Evolutionary conservation across 2,888 invertebrate genomes (phyloP).

Genomic region (Rhagium mordax): DNA sequence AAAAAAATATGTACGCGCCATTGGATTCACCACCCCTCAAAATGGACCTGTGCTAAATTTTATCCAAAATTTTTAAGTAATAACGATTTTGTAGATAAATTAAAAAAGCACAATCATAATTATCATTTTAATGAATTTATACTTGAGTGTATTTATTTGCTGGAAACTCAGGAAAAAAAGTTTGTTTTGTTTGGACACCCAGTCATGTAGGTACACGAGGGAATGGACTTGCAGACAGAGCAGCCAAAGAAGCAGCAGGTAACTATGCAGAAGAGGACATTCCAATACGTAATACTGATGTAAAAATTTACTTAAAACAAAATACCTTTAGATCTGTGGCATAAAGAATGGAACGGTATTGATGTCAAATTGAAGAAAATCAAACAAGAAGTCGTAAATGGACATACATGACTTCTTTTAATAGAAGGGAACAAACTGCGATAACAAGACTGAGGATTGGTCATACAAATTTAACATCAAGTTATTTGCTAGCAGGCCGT

Average conservation of each 20-base stretch:
- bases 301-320: neutral
- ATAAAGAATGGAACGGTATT: neutral
- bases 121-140: no score
- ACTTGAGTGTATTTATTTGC: neutral
- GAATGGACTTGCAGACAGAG: neutral
- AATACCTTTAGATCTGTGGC: neutral
- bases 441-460: neutral
- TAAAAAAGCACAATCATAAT: no score
- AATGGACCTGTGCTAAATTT: no score
- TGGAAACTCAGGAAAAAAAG: neutral
- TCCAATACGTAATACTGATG: neutral
- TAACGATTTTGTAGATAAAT: no score
- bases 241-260: neutral
- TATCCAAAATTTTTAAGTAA: no score
- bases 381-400: neutral
- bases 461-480: neutral
- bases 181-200: neutral
- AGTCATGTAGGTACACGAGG: neutral
- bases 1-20: no score
- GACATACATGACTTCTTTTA: neutral
- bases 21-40: no score
- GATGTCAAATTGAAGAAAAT: neutral
- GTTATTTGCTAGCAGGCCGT: neutral
- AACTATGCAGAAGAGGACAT: neutral
- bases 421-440: neutral